phyloP scores from a whole-genome alignment of 30 jellyfish, hydroid and myxozoan species.

The Aurelia coerulea region DNA sequence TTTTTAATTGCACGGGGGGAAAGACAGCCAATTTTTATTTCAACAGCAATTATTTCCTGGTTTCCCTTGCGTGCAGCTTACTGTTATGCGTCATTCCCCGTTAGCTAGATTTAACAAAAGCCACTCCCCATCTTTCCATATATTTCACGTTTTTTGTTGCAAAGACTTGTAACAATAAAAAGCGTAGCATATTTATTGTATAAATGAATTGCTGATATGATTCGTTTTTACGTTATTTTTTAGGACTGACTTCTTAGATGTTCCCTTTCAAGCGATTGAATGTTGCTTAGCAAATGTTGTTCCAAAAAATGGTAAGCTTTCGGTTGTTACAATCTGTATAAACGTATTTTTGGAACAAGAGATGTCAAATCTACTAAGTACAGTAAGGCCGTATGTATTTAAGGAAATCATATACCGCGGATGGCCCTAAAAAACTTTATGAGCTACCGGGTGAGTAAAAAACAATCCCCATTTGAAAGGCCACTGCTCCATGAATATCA shows the following conservation, averaged over 20 bases:
- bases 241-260: conserved; percentile 66
- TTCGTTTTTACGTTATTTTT: background rate
- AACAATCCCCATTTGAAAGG: no score
- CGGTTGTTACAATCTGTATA: background rate
- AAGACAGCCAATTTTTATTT: no score
- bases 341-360: background rate
- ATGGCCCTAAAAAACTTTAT: no score
- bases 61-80: background rate
- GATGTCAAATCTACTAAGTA: no score
- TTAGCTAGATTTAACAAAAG: background rate
- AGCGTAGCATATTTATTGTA: no score
- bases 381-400: no score
- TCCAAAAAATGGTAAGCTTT: conserved; percentile 44
- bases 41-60: no score
- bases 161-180: no score
- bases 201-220: background rate
- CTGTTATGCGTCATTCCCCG: background rate
- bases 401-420: no score
- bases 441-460: no score
- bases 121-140: background rate
- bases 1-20: no score
- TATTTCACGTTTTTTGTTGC: background rate
- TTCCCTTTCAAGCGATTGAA: conserved; percentile 79
- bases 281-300: conserved; percentile 54
- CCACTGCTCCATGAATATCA: no score